Evolutionary conservation across 2,888 invertebrate species (phyloP).

Genomic region (Trichogramma evanescens): DNA sequence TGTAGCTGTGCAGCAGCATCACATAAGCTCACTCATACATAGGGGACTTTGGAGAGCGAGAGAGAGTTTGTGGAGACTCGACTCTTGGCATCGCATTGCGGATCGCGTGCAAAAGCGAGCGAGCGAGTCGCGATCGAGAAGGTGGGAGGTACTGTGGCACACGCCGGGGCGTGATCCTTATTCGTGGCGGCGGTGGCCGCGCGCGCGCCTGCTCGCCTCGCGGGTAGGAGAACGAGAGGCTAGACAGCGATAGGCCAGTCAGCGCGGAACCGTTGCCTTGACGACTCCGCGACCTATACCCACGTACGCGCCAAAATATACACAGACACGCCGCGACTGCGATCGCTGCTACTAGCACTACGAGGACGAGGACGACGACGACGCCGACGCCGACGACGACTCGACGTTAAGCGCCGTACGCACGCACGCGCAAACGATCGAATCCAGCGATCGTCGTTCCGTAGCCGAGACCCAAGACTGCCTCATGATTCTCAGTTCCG

Average conservation of each 20-base stretch:
- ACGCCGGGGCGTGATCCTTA: constrained; percentile 20
- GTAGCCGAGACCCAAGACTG: too few relatives aligned
- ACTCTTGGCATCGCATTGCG: not conserved
- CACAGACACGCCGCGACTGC: constrained; percentile 19
- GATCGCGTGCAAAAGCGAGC: constrained; percentile 2
- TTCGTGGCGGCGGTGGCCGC: constrained; percentile 31
- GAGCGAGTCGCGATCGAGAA: constrained; percentile 11
- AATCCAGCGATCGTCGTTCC: too few relatives aligned
- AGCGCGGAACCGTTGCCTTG: constrained; percentile 48
- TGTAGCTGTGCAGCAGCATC: too few relatives aligned
- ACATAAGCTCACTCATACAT: too few relatives aligned
- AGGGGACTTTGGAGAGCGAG: not conserved
- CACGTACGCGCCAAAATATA: constrained; percentile 3
- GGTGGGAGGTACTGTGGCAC: constrained; percentile 12
- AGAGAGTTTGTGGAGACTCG: constrained; percentile 14
- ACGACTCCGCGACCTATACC: constrained; percentile 35
- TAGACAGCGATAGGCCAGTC: constrained; percentile 38
- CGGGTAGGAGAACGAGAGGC: constrained; percentile 29
- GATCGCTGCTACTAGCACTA: too few relatives aligned
- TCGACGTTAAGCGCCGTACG: not conserved
- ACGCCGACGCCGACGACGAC: too few relatives aligned
- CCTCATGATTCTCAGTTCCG: too few relatives aligned
- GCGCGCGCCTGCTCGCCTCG: constrained; percentile 34
- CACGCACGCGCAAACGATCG: not conserved
- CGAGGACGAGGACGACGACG: too few relatives aligned